Conservation (phyloP, 2,797 vertebrate genomes). For the Aratinga solstitialis region DNA sequence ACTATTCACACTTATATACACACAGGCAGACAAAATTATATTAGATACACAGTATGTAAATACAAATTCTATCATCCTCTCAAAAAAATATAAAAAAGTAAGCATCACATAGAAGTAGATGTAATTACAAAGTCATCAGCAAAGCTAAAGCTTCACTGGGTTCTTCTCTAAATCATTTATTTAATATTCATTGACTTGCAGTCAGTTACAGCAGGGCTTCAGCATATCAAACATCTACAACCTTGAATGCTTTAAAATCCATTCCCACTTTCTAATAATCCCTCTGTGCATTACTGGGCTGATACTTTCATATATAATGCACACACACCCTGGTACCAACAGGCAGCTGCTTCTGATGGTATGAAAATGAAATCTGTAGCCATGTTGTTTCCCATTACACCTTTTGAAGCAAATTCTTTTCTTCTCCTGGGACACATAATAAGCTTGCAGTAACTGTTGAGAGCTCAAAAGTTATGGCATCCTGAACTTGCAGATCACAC, state of each 20-base stretch:
- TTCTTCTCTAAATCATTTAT: conserved; percentile 30
- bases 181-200: conserved; percentile 29
- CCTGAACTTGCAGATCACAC: neutral
- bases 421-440: neutral
- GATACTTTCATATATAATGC: neutral
- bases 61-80: neutral
- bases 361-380: neutral
- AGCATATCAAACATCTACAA: neutral
- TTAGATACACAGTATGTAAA: neutral
- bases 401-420: neutral
- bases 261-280: neutral
- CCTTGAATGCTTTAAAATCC: neutral
- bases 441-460: neutral
- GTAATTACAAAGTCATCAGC: neutral
- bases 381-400: neutral
- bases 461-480: conserved; percentile 18
- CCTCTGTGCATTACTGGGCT: neutral
- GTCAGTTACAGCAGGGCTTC: neutral
- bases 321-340: neutral
- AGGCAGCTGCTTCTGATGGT: neutral
- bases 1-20: neutral
- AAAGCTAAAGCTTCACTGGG: neutral
- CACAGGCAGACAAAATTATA: neutral
- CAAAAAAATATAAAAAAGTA: neutral
- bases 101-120: neutral